Conservation (phyloP, 2,797 vertebrate species). For the Rhabdomys pumilio region DNA sequence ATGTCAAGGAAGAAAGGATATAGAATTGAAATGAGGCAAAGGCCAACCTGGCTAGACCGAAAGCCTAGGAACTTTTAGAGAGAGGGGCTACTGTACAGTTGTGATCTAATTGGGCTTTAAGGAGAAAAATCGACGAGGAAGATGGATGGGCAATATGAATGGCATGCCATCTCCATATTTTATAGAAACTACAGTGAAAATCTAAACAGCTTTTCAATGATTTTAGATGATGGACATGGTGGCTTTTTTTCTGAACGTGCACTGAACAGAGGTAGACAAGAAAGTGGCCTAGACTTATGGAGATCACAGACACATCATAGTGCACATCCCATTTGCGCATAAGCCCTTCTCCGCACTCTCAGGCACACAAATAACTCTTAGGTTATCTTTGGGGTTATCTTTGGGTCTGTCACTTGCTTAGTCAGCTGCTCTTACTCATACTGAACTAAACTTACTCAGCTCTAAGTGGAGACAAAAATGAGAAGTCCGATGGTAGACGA, state of each 20-base stretch:
- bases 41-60: background rate
- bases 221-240: background rate
- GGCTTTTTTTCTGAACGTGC: slow-evolving; percentile 17
- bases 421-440: slow-evolving; percentile 29
- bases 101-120: background rate
- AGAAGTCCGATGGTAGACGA: background rate
- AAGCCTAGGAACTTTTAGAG: background rate
- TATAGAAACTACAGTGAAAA: background rate
- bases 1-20: background rate
- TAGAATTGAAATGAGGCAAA: slow-evolving; percentile 3
- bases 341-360: background rate
- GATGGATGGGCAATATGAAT: background rate
- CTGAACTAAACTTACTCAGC: slow-evolving; percentile 35
- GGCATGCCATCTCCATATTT: background rate
- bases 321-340: background rate
- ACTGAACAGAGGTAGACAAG: background rate
- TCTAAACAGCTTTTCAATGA: slow-evolving; percentile 23
- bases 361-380: background rate
- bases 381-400: slow-evolving; percentile 24
- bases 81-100: background rate
- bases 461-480: slow-evolving; percentile 38
- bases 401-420: slow-evolving; percentile 40
- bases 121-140: slow-evolving; percentile 27
- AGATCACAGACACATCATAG: slow-evolving; percentile 4
- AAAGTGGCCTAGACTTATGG: background rate